Percentiles rank a stretch among this genome's conserved stretches.
These are phyloP conservation scores for Luehdorfia chinensis DNA, from an alignment of 1,140 invertebrate genomes.

Conservation along the genomic window DNA sequence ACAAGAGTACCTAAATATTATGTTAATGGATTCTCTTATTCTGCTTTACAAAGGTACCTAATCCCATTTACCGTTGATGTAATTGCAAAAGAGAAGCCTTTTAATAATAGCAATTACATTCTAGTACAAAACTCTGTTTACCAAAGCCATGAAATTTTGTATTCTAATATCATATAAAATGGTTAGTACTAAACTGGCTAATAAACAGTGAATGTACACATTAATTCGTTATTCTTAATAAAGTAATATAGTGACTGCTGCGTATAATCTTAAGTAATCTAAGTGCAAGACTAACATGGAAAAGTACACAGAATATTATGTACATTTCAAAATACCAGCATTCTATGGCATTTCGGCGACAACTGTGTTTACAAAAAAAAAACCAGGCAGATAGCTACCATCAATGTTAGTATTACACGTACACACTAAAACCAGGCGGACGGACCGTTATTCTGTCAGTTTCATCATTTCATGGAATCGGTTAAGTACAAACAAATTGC, in stretches of 20 bases:
- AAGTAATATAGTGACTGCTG: conserved; percentile 5
- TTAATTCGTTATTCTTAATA: conserved; percentile 1
- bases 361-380: conserved; percentile 38
- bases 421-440: conserved; percentile 37
- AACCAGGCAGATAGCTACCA: conserved; percentile 35
- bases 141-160: too few relatives aligned
- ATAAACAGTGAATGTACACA: neutral
- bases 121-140: too few relatives aligned
- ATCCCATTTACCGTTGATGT: too few relatives aligned
- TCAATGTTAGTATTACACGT: conserved; percentile 47
- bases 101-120: too few relatives aligned
- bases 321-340: conserved; percentile 22
- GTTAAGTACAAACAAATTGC: conserved; percentile 25
- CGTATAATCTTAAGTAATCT: too few relatives aligned
- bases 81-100: too few relatives aligned
- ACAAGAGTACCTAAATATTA: too few relatives aligned
- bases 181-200: too few relatives aligned
- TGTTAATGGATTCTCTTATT: too few relatives aligned
- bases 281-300: conserved; percentile 1
- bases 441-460: conserved; percentile 35
- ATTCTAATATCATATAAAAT: too few relatives aligned
- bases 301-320: conserved; percentile 9
- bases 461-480: conserved; percentile 24
- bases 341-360: conserved; percentile 31
- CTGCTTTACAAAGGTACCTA: too few relatives aligned